These are phyloP conservation scores for Buceros bicornis DNA, from an alignment of 2,797 vertebrate genomes.

Conservation along the genomic window DNA sequence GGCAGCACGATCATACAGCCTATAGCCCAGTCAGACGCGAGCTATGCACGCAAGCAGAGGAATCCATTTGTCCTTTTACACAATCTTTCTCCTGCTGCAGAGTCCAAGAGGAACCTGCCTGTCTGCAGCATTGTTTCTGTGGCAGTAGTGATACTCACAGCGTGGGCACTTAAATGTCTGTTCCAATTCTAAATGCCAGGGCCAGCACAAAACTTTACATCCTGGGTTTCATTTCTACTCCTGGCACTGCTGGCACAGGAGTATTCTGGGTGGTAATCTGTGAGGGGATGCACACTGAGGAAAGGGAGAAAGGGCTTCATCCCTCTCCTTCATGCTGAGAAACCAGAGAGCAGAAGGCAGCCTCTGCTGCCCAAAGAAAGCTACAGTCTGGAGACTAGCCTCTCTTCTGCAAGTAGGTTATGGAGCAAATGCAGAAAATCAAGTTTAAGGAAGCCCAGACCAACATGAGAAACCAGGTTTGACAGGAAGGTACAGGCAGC, in stretches of 20 bases:
- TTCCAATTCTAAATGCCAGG: conserved; percentile 25
- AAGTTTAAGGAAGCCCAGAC: not conserved
- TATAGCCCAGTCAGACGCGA: not conserved
- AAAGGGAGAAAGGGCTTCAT: not conserved
- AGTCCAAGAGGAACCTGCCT: not conserved
- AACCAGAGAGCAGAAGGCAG: not conserved
- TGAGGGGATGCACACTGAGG: not conserved
- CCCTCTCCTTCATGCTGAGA: not conserved
- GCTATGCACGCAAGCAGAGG: not conserved
- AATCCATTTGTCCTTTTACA: conserved; percentile 24
- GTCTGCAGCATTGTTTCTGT: conserved; percentile 4
- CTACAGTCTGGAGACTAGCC: not conserved
- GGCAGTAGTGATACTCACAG: not conserved
- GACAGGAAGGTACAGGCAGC: not conserved
- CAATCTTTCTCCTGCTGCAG: conserved; percentile 12
- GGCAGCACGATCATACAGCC: not conserved
- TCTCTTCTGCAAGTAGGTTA: not conserved
- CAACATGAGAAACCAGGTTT: not conserved
- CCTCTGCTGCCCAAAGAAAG: not conserved
- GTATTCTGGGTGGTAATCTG: conserved; percentile 28
- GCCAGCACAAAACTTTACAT: not conserved
- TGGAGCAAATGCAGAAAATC: not conserved
- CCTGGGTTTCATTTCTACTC: conserved; percentile 18
- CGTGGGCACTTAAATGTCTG: conserved; percentile 16
- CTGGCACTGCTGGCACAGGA: not conserved